Conservation (phyloP, 53 echinoderm and acorn worm genomes). For the Paelopatides confundens region DNA sequence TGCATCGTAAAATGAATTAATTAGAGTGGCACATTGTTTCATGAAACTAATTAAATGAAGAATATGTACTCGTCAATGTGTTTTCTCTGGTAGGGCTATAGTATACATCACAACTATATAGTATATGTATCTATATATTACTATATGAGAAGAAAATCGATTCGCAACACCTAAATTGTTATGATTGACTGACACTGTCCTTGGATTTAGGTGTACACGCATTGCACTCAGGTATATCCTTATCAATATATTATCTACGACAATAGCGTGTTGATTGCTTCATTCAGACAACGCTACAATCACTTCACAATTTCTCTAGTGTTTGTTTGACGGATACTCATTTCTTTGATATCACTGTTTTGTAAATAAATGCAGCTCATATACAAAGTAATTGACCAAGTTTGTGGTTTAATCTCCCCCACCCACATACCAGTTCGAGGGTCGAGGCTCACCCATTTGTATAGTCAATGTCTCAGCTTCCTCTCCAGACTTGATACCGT, state of each 20-base stretch:
- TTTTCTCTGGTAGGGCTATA: no score
- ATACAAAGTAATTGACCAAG: constrained; percentile 19
- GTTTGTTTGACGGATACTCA: neutral
- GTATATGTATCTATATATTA: constrained; percentile 5
- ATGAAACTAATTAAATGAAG: no score
- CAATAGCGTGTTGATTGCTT: neutral
- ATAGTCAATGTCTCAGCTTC: constrained; percentile 4
- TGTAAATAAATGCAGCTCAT: neutral
- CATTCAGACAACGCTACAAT: neutral
- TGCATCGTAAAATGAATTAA: no score
- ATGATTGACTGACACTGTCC: no score
- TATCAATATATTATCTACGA: neutral
- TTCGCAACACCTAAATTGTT: no score
- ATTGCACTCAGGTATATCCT: no score
- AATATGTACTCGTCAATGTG: no score
- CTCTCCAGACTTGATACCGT: neutral
- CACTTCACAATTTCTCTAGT: neutral
- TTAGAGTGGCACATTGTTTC: no score
- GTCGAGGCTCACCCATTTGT: neutral
- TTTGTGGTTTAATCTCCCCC: neutral
- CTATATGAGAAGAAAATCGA: no score
- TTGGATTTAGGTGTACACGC: no score
- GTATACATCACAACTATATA: neutral
- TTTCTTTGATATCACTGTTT: neutral
- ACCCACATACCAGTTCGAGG: constrained; percentile 14